phyloP scores from a whole-genome alignment of 2,888 invertebrate genomes.

The Aquatica leii region DNA sequence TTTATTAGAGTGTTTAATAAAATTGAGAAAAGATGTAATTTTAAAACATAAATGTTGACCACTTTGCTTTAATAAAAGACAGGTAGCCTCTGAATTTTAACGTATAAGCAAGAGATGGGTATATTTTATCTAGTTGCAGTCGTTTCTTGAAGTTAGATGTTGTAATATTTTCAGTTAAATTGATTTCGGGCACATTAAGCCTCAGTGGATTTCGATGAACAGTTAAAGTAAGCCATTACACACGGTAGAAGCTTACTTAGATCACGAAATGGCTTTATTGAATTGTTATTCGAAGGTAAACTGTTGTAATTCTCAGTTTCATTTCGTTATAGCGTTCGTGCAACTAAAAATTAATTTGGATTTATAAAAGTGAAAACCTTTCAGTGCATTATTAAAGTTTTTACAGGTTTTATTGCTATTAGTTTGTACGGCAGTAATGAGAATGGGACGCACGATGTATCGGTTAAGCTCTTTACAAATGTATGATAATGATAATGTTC shows the following conservation, averaged over 20 bases:
- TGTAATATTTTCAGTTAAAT: constrained; percentile 58
- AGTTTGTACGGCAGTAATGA: constrained; percentile 9
- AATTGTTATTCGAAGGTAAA: constrained; percentile 44
- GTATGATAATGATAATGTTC: constrained; percentile 32
- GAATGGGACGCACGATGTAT: constrained; percentile 19
- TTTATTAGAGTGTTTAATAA: too few species aligned
- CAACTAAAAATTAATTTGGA: constrained; percentile 26
- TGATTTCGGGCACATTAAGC: constrained; percentile 58
- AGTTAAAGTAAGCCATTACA: constrained; percentile 59
- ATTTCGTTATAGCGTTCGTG: constrained; percentile 29
- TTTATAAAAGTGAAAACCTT: constrained; percentile 19
- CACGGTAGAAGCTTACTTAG: constrained; percentile 55
- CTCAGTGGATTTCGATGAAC: constrained; percentile 57
- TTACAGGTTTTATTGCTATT: constrained; percentile 5
- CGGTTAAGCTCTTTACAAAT: constrained; percentile 27
- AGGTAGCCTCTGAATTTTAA: too few species aligned
- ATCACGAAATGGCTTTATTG: constrained; percentile 54
- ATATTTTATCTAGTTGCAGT: too few species aligned
- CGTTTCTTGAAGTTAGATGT: constrained; percentile 18
- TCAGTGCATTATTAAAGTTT: constrained; percentile 15
- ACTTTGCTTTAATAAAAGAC: too few species aligned
- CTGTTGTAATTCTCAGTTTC: constrained; percentile 31
- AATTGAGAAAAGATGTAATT: too few species aligned
- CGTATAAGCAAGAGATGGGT: not conserved
- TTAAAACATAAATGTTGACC: too few species aligned